These are phyloP conservation scores for Melipona beecheii DNA, from an alignment of 2,888 invertebrate species.

Conservation along the genomic window DNA sequence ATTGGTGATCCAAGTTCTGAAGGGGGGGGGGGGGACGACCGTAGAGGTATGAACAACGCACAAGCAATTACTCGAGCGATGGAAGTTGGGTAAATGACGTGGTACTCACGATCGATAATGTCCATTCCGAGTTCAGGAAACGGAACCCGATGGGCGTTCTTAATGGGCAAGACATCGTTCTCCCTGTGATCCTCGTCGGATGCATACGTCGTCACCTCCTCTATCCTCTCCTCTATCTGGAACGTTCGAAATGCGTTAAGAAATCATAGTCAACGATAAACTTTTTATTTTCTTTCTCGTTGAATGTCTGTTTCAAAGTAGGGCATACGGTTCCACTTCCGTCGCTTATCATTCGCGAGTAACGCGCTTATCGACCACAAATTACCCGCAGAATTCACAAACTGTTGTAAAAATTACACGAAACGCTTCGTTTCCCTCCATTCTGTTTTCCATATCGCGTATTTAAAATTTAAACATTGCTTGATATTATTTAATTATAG, in stretches of 20 bases:
- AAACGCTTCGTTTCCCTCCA: not conserved
- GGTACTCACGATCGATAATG: conserved; percentile 85
- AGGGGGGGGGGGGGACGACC: not conserved
- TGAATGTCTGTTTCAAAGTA: not conserved
- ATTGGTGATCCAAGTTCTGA: not conserved
- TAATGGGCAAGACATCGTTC: conserved; percentile 75
- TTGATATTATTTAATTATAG: no score
- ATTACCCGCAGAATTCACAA: conserved; percentile 23
- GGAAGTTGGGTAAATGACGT: not conserved
- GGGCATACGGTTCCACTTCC: conserved; percentile 25
- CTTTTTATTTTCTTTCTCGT: not conserved
- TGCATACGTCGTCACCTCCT: conserved; percentile 83
- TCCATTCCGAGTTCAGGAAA: conserved; percentile 90
- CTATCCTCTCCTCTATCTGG: conserved; percentile 84
- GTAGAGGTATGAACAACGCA: not conserved
- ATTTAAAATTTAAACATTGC: not conserved
- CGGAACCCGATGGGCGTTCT: conserved; percentile 85
- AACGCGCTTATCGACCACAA: conserved; percentile 16
- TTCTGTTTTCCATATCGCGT: not conserved
- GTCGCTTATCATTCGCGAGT: conserved; percentile 12
- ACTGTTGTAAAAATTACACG: conserved; percentile 13
- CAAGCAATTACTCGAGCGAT: no score
- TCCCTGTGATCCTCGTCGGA: conserved; percentile 79
- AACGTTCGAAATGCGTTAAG: conserved; percentile 17
- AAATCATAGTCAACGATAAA: not conserved